Base-by-base conservation (phyloP, 2,113 vertebrate genomes). In the Plotosus lineatus region DNA sequence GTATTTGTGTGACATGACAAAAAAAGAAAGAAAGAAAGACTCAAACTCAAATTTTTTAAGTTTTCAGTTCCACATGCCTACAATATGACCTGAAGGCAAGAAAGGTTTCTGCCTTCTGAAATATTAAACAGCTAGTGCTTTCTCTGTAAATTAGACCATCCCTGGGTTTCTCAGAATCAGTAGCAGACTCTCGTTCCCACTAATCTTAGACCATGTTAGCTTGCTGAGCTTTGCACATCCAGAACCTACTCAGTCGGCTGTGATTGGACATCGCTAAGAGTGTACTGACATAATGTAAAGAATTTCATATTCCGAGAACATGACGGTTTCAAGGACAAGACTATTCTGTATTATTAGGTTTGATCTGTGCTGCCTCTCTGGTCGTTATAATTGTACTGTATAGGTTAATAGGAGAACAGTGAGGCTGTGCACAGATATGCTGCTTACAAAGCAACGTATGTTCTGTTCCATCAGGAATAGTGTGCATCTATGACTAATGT, bases 81-180 rank as follows among this genome's bases (percentile, higher is more conserved):
- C 87, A 82, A 89, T 79, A 85, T 90, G 88, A 90, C 89, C 88
- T 88, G 85, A 84, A 89, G 84, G 91, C 87, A 88, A 86, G 85
- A 86, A 85, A 89, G 85, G 83, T 88, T 86, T 85, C 68, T 79
- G 87, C 83, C 84, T 81, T 86, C 89, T 91, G 85, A 91, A 90
- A 92, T 87, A 90, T 88, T 86, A 89, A 91, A 79, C 75, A 83
- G 88, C 85, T 51, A 66, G 80, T 55, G 58, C 51, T 75, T 82
- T 55, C 15, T 17, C 33, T 68, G 31, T n/a, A 40, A 23, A 82
- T 78, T 50, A 73, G 51, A 77, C 82, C 81, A 87, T 85, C 74
- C 56, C 87, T 89, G 87, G 79, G 63, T 75, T 80, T 82, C 40
- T 61, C 79, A 84, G 87, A 86, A 88, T 91, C 90, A 90, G 89